phyloP scores from a whole-genome alignment of 2,797 vertebrate species.

The Leucoraja ocellata region DNA sequence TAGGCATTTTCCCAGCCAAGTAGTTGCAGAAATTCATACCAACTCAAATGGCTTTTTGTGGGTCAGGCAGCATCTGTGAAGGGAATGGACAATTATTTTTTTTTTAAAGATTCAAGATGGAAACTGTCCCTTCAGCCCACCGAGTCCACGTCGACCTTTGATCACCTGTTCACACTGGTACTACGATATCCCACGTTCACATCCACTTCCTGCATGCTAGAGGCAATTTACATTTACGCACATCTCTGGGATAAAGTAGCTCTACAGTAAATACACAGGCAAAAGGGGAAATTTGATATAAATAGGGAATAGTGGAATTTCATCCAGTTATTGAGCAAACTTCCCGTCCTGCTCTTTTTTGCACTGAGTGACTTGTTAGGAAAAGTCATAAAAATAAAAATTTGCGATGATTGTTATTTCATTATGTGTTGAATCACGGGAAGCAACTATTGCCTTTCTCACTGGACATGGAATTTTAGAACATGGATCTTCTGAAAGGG shows the following conservation, averaged over 20 bases:
- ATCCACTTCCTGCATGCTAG: no score
- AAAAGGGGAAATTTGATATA: not conserved
- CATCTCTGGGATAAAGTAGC: no score
- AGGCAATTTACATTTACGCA: no score
- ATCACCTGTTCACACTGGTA: no score
- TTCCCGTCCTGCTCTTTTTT: not conserved
- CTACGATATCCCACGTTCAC: no score
- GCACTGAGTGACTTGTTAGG: not conserved
- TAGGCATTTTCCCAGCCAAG: not conserved
- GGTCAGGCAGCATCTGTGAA: no score
- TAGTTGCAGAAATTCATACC: not conserved
- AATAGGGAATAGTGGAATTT: not conserved
- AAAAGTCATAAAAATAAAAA: not conserved
- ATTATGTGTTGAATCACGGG: not conserved
- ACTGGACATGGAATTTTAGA: not conserved
- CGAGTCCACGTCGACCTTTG: no score
- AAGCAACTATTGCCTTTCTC: not conserved
- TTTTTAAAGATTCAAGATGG: no score
- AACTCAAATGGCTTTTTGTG: not conserved
- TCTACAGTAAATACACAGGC: not conserved
- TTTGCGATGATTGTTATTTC: no score
- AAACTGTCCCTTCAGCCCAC: no score
- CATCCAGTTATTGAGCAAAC: not conserved
- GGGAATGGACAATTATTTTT: no score
- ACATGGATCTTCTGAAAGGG: not conserved